Conservation (phyloP, 2,888 invertebrate genomes). For the Limnephilus lunatus region DNA sequence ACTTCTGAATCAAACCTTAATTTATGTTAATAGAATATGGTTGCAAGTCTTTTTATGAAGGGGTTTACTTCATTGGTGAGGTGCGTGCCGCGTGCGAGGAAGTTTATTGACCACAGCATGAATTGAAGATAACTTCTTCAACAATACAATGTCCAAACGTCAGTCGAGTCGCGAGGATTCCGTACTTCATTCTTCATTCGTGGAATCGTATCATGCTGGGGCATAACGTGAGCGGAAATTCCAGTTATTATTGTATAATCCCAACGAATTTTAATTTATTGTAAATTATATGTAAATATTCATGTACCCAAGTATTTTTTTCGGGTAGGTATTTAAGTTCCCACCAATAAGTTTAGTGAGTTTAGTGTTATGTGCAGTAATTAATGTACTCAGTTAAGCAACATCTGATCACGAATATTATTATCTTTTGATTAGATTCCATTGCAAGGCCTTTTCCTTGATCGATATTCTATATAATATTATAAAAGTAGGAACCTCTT, state of each 20-base stretch:
- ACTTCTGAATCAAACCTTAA: neutral
- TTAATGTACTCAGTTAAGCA: neutral
- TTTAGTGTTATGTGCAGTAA: no score
- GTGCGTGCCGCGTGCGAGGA: neutral
- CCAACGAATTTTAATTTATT: neutral
- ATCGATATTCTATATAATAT: neutral
- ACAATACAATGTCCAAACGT: constrained; percentile 4
- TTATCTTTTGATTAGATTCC: neutral
- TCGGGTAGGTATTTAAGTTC: neutral
- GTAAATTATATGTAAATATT: neutral
- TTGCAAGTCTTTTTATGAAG: neutral
- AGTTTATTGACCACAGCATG: neutral
- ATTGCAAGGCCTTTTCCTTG: neutral
- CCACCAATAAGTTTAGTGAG: neutral
- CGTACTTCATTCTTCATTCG: neutral
- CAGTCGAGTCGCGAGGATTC: constrained; percentile 12
- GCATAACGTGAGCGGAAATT: constrained; percentile 9
- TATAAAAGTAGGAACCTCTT: no score
- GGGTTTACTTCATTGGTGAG: neutral
- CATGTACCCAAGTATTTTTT: neutral
- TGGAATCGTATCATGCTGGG: constrained; percentile 6
- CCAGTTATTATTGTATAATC: neutral
- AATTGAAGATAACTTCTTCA: constrained; percentile 21
- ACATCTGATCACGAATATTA: neutral
- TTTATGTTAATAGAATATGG: neutral